Base-by-base conservation (phyloP, 2,797 vertebrate species). In the Karalla daura region DNA sequence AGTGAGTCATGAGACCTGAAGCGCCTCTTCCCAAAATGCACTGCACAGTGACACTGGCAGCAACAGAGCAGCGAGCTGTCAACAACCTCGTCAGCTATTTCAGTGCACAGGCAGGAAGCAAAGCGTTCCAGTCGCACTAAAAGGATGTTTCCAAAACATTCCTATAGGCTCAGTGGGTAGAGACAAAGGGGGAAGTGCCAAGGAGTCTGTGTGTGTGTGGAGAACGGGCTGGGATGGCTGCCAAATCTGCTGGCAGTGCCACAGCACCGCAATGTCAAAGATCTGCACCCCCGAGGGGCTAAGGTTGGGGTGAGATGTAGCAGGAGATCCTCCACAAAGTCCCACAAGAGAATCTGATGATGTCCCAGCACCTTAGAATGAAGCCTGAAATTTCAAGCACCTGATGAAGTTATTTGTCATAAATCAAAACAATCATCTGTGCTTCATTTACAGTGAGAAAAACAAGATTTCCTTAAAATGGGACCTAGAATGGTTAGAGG, bases 141-240 rank as follows among this genome's bases (percentile, higher is more conserved):
- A 77, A 63, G 59, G 76, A 77, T 77, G 76, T 88, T 86, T 89
- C 83, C 78, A 70, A 88, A 89, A 88, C 67, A 70, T 43, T 80
- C 49, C 33, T 77, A 55, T 50, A 56, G 76, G 55, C 74, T 81
- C 50, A 55, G 72, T 13, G 83, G 18, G 59, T 47, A 44, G 30
- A 81, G 53, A 87, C 72, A 72, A 83, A 81, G 33, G 71, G 52
- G 53, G 60, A 81, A 79, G 72, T 64, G 61, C 63, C 70, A 83
- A 58, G 65, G 50, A 80, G 74, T 33, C 32, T 54, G 47, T 51
- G 39, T 64, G 37, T n/a, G 70, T 49, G 76, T 54, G 65, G 23
- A 53, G 46, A 81, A 60, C 25, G 43, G 39, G 49, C 65, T 25
- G 23, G 62, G 72, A 77, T 30, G 17, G 28, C 35, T 49, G 78